phyloP scores from a whole-genome alignment of 2,888 invertebrate species.

The Cremastobaeus sp. region DNA sequence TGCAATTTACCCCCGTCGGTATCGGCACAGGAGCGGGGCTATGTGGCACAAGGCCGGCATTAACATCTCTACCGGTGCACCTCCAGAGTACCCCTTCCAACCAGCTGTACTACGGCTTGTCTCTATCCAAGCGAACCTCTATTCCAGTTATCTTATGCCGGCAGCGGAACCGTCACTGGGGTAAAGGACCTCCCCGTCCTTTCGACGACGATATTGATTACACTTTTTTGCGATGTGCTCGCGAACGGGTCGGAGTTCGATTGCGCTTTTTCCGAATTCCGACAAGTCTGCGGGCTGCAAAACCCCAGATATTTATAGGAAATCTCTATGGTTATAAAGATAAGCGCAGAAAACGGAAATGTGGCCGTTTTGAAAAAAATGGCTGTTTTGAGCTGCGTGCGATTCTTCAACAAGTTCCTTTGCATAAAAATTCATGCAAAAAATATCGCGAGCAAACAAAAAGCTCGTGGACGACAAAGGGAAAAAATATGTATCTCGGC shows the following conservation, averaged over 20 bases:
- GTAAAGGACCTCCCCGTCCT: conserved; percentile 62
- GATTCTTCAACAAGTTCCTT: no score
- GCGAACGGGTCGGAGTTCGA: conserved; percentile 6
- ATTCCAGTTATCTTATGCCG: conserved; percentile 74
- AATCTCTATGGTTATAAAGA: no score
- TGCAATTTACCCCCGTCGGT: conserved; percentile 32
- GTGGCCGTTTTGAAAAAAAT: no score
- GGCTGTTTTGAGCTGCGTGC: no score
- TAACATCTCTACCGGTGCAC: conserved; percentile 79
- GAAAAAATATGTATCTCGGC: no score
- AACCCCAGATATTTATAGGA: no score
- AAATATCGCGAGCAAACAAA: no score
- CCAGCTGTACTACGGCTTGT: conserved; percentile 66
- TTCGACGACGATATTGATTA: conserved; percentile 40
- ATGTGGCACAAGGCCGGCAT: conserved; percentile 78
- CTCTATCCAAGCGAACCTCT: conserved; percentile 74
- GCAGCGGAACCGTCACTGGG: conserved; percentile 57
- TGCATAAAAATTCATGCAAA: no score
- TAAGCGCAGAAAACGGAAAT: no score
- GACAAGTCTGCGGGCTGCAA: not conserved
- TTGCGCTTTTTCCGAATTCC: not conserved
- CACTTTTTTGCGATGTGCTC: conserved; percentile 13
- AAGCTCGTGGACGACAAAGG: no score
- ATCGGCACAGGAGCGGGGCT: conserved; percentile 71
- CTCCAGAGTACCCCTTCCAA: conserved; percentile 59